Percentiles rank a stretch among this genome's conserved stretches.
These are phyloP conservation scores for Caranx ignobilis DNA, from an alignment of 2,113 vertebrate species.

Conservation along the genomic window DNA sequence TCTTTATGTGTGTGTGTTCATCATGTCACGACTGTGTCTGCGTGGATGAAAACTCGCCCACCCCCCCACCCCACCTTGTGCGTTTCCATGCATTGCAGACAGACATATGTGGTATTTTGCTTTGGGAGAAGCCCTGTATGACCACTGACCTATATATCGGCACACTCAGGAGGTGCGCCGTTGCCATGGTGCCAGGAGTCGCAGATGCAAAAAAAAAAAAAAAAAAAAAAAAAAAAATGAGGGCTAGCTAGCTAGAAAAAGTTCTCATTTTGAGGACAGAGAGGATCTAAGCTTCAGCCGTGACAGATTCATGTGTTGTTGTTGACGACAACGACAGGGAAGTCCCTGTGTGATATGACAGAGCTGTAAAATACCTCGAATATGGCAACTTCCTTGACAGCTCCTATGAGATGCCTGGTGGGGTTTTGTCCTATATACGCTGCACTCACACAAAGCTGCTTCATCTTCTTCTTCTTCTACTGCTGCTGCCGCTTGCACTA, in stretches of 20 bases:
- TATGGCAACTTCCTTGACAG: conserved; percentile 56
- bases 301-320: conserved; percentile 25
- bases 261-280: conserved; percentile 46
- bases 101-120: conserved; percentile 49
- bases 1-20: conserved; percentile 30
- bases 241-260: conserved; percentile 23
- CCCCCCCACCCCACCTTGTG: conserved; percentile 29
- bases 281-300: conserved; percentile 23
- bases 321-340: conserved; percentile 24
- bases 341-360: conserved; percentile 59
- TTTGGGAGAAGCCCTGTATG: conserved; percentile 64
- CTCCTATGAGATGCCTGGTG: conserved; percentile 59
- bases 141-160: conserved; percentile 79
- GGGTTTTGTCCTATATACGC: conserved; percentile 76
- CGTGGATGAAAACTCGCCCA: background rate
- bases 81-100: conserved; percentile 37
- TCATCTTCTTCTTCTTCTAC: background rate
- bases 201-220: conserved; percentile 50
- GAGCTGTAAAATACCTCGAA: conserved; percentile 58
- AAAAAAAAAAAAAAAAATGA: conserved; percentile 26
- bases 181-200: conserved; percentile 66
- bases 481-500: conserved; percentile 52
- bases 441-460: conserved; percentile 67
- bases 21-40: conserved; percentile 13
- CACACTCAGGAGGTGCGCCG: conserved; percentile 54